Evolutionary conservation across 2,888 invertebrate species (phyloP), one percentile per base, ranked within the genome.

Genomic region (Lacanobia wlatinum): DNA sequence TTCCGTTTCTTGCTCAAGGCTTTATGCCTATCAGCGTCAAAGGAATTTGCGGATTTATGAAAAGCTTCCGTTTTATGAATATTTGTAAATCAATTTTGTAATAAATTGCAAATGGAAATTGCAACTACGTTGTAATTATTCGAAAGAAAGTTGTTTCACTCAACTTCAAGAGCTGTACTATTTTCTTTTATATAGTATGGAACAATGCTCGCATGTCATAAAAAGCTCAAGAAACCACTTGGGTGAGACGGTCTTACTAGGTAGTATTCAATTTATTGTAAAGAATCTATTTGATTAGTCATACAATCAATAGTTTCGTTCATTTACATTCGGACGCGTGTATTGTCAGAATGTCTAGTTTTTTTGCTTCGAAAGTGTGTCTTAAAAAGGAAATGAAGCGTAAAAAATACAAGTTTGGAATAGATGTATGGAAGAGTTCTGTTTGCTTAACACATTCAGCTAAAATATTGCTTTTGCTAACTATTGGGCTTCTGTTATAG

Each of bases 321-420:
- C 53, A 75, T 80, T 78, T 81, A 70, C 67, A 78, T 78, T 80
- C n/a, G 34, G 48, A 50, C 58, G 70, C 61, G 55, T 73, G 75
- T 62, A 69, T 71, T 81, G 76, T 73, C 23, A 74, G 82, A 82
- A 59, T 62, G 67, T 73, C 69, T 34, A 52, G 21, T 43, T 68
- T 77, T 76, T 82, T 67, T 67, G 66, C 78, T 58, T 58, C 38
- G 64, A 84, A 84, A 84, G 67, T 81, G 8, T 82, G 66, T 67
- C 61, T 70, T 68, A n/a, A 55, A 76, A 59, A 63, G 40, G 62
- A 62, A 75, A 6, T 69, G 78, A 81, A 58, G 74, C 62, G 78
- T 64, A 65, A 73, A 65, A 70, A 70, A 53, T 21, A 52, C 38
- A 61, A 61, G 52, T 65, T 50, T n/a, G 1, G 9, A 59, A 46